Base-by-base conservation (phyloP, 2,113 vertebrate genomes). In the Nestor notabilis region DNA sequence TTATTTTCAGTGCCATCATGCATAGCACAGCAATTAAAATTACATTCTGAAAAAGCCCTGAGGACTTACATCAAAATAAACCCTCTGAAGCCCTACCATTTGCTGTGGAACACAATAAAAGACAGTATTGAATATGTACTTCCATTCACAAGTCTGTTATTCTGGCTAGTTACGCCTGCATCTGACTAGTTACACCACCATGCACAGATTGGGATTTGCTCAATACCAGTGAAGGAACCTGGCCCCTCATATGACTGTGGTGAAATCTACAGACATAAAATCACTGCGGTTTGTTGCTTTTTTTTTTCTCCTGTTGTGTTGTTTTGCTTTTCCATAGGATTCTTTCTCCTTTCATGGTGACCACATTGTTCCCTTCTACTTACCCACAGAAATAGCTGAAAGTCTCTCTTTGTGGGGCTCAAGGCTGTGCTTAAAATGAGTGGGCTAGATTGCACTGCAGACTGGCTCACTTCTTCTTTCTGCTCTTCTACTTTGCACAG, bases 321-420 rank as follows among this genome's bases (percentile, higher is more conserved):
- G 33, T 35, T 35, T 35, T 35, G 33, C 10, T 58, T 58, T 58
- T 35, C 33, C 33, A 10, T 46, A 35, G 64, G 17, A 20, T 70
- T 84, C 15, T 55, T 77, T 81, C 50, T 65, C 9, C 19, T 28
- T 69, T 24, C 10, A 6, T 5, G 7, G 8, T 55, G 28, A 63
- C 16, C 19, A 61, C 35, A 10, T 13, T 3, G 3, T 84, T 65
- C 24, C 14, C 13, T 52, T 90, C 60, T 56, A 16, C 19, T 28
- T 53, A 44, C 12, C 4, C 6, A 2, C 9, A 39, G n/a, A 91
- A 77, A 52, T 1, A 61, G n/a, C 21, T 33, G 20, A 76, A 72
- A 15, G 17, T 33, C 71, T 53, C 37, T 25, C 0, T 17, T 43
- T 77, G 20, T 16, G n/a, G 31, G 12, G 11, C 1, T 1, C 4